phyloP scores from a whole-genome alignment of 2,888 invertebrate genomes.

The Metellina segmentata region DNA sequence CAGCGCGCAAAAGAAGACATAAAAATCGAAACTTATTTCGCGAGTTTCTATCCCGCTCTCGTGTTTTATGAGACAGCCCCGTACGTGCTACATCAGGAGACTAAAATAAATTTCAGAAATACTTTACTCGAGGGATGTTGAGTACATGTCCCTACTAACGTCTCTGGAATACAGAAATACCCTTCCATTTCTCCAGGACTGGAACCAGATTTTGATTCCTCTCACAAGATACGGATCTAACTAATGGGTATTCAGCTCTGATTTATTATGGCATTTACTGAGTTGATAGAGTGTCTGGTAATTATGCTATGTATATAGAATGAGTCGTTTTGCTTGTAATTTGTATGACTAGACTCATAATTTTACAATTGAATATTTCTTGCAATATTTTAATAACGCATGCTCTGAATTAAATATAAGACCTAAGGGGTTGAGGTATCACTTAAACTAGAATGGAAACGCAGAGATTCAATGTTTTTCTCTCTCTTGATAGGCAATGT shows the following conservation, averaged over 20 bases:
- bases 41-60: conserved; percentile 59
- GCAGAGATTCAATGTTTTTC: too few species aligned
- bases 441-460: too few species aligned
- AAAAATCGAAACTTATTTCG: conserved; percentile 72
- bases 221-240: not conserved
- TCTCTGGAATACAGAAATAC: conserved; percentile 52
- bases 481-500: too few species aligned
- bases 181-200: conserved; percentile 3
- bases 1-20: conserved; percentile 58
- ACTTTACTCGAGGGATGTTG: conserved; percentile 56
- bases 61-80: conserved; percentile 63
- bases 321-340: too few species aligned
- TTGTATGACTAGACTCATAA: too few species aligned
- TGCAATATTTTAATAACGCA: too few species aligned
- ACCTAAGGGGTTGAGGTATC: too few species aligned
- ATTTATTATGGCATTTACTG: not conserved
- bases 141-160: conserved; percentile 62
- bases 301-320: too few species aligned
- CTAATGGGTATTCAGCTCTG: not conserved
- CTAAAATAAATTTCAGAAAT: conserved; percentile 63
- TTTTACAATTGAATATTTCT: too few species aligned
- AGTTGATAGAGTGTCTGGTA: not conserved
- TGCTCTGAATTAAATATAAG: too few species aligned
- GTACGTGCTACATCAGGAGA: conserved; percentile 60
- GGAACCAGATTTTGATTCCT: not conserved